Evolutionary conservation across 1,140 invertebrate species (phyloP).

Genomic region (Acyrthosiphon pisum): DNA sequence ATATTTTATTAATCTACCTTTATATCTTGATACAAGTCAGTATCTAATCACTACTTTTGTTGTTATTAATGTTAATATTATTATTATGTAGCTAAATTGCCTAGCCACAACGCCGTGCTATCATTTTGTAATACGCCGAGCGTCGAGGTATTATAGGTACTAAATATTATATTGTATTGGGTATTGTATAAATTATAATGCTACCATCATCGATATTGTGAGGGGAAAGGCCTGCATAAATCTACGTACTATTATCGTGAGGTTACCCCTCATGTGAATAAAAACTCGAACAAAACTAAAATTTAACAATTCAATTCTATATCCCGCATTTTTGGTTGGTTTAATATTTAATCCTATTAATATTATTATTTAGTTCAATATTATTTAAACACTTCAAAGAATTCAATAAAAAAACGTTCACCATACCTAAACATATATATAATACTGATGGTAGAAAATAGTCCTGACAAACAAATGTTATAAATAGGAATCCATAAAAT

Average conservation of each 20-base stretch:
- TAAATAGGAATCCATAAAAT: conserved; percentile 78
- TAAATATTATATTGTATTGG: not conserved
- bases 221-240: not conserved
- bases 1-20: too few relatives aligned
- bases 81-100: too few relatives aligned
- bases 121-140: not conserved
- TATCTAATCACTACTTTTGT: too few relatives aligned
- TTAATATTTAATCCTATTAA: not conserved
- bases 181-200: not conserved
- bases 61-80: too few relatives aligned
- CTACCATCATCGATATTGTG: not conserved
- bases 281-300: not conserved
- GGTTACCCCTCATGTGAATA: not conserved
- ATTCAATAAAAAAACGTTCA: not conserved
- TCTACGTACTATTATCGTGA: not conserved
- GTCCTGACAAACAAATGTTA: conserved; percentile 85
- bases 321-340: not conserved
- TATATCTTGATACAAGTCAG: too few relatives aligned
- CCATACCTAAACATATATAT: conserved; percentile 76
- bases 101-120: not conserved
- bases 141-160: not conserved
- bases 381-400: not conserved
- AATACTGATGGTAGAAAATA: conserved; percentile 85
- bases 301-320: not conserved
- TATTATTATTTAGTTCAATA: not conserved